Conservation (phyloP, 2,113 vertebrate species). For the Ariopsis seemanni region DNA sequence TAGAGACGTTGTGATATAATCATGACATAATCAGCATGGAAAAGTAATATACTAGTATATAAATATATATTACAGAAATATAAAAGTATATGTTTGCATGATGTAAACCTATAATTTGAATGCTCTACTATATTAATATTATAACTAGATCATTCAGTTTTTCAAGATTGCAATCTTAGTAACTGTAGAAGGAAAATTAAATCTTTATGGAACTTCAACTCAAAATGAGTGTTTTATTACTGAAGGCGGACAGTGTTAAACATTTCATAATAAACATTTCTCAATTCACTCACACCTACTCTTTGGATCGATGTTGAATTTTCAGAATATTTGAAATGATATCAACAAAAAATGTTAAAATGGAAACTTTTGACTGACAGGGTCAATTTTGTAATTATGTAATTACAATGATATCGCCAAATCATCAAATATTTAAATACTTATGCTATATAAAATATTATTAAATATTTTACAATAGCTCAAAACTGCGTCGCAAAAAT, state of each 20-base stretch:
- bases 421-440: background rate
- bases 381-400: background rate
- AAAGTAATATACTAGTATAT: background rate
- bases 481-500: background rate
- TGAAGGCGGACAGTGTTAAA: background rate
- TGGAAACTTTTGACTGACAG: background rate
- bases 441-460: background rate
- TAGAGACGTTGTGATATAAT: background rate
- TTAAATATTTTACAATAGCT: background rate
- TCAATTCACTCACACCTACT: background rate
- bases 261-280: background rate
- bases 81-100: background rate
- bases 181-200: background rate
- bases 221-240: no score
- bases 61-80: background rate
- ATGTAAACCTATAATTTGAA: background rate
- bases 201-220: background rate
- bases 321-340: background rate
- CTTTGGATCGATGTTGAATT: background rate
- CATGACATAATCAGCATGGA: background rate
- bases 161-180: no score
- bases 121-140: background rate
- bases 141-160: background rate
- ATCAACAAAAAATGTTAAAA: background rate
- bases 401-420: no score